Evolutionary conservation across 2,113 vertebrate genomes (phyloP).

Genomic region (Elachura formosa): DNA sequence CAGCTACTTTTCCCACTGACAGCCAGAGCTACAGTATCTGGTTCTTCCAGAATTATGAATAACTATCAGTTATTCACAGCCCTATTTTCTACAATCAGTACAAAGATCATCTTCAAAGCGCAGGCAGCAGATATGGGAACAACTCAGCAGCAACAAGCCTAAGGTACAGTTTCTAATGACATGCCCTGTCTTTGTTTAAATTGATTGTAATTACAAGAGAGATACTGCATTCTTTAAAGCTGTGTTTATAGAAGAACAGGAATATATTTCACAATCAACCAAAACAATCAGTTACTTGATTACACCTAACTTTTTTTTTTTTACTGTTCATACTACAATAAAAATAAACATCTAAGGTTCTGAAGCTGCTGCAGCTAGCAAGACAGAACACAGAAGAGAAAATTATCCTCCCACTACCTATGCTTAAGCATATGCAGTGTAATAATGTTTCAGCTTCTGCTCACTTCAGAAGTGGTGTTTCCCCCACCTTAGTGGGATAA

Average conservation of each 20-base stretch:
- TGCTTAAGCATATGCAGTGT: not conserved
- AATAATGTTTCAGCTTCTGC: not conserved
- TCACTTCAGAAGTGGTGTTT: constrained; percentile 10
- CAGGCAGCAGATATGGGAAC: not conserved
- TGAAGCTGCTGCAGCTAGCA: not conserved
- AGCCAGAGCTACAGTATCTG: not conserved
- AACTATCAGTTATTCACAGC: not conserved
- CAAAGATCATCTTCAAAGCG: not conserved
- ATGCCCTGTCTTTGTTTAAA: not conserved
- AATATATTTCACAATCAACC: not conserved
- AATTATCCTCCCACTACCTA: not conserved
- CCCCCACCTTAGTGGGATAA: not conserved
- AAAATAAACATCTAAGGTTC: not conserved
- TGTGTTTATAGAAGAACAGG: not conserved
- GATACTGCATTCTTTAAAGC: not conserved
- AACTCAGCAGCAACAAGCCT: not conserved
- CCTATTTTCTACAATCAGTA: not conserved
- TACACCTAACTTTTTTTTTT: not conserved
- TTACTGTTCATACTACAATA: not conserved
- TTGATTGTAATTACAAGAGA: not conserved
- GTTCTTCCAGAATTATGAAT: not conserved
- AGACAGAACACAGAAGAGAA: not conserved
- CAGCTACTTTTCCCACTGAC: not conserved
- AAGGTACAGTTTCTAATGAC: not conserved
- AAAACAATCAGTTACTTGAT: not conserved